Evolutionary conservation across 92 coral and sea anemone species (phyloP).

Genomic region (Meandrina meandrites): DNA sequence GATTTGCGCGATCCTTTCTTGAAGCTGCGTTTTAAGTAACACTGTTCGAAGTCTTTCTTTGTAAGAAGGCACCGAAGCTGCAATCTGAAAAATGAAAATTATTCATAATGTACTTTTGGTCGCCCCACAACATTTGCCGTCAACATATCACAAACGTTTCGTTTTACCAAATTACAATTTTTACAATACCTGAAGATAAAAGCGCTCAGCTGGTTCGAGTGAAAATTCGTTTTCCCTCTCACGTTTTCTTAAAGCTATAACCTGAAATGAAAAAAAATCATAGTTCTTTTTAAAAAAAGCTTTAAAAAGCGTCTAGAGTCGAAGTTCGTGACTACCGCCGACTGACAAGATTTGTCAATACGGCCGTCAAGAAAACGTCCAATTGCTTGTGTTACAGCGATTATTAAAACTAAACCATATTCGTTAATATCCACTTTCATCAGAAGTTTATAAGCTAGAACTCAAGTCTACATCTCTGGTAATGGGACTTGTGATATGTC

Average conservation of each 20-base stretch:
- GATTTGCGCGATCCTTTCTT: conserved; percentile 62
- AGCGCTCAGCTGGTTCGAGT: conserved; percentile 64
- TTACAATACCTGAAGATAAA: conserved; percentile 67
- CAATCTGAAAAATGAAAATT: conserved; percentile 44
- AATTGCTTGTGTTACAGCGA: no score
- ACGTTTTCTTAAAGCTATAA: conserved; percentile 52
- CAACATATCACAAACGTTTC: neutral
- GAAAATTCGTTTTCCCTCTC: conserved; percentile 41
- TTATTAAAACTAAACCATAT: no score
- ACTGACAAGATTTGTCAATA: no score
- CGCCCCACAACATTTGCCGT: neutral
- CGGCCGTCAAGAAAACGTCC: no score
- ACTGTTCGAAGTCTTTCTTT: conserved; percentile 74
- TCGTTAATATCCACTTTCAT: no score
- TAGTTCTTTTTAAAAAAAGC: no score
- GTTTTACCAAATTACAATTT: neutral
- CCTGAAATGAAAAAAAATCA: conserved; percentile 19
- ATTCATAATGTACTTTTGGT: neutral
- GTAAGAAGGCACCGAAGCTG: conserved; percentile 64
- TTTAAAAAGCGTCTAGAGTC: no score
- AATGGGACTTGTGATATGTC: no score
- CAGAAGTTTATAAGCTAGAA: no score
- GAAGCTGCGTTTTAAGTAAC: conserved; percentile 63
- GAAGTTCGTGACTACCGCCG: no score
- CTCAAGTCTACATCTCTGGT: no score